These are phyloP conservation scores for Smithornis capensis DNA, from an alignment of 2,113 vertebrate genomes.

Conservation along the genomic window DNA sequence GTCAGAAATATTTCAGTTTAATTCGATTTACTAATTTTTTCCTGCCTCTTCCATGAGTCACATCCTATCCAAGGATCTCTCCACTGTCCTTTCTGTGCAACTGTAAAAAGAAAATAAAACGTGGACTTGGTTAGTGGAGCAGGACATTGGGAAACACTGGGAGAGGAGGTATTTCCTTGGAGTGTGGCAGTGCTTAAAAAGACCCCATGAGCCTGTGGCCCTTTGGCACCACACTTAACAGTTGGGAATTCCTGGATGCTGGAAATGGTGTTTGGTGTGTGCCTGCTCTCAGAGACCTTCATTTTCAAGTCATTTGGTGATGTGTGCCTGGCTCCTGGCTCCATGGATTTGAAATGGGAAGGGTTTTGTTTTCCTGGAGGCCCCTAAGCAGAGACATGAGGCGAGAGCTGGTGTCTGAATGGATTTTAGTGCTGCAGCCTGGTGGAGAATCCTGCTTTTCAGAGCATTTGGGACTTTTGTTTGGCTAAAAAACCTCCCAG, in stretches of 20 bases:
- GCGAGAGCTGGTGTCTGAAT: not conserved
- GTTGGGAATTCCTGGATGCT: not conserved
- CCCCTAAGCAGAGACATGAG: not conserved
- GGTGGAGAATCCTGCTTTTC: not conserved
- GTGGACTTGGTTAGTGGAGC: not conserved
- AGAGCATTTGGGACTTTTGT: not conserved
- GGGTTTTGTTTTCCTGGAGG: not conserved
- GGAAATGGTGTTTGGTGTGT: not conserved
- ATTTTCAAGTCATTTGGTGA: not conserved
- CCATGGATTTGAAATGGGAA: not conserved
- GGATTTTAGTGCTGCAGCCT: not conserved
- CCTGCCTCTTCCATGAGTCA: not conserved
- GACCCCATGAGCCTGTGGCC: not conserved
- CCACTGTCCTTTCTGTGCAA: not conserved
- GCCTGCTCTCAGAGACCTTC: not conserved
- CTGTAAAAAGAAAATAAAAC: not conserved
- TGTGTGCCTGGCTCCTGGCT: not conserved
- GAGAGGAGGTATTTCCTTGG: not conserved
- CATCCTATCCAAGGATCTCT: not conserved
- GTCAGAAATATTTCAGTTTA: not conserved
- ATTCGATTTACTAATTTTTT: not conserved
- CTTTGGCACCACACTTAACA: not conserved
- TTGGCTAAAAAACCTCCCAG: constrained; percentile 13
- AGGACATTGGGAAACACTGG: not conserved
- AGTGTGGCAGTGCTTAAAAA: not conserved